Evolutionary conservation across 2,113 vertebrate genomes (phyloP).

Genomic region (Hemiprocne comata): DNA sequence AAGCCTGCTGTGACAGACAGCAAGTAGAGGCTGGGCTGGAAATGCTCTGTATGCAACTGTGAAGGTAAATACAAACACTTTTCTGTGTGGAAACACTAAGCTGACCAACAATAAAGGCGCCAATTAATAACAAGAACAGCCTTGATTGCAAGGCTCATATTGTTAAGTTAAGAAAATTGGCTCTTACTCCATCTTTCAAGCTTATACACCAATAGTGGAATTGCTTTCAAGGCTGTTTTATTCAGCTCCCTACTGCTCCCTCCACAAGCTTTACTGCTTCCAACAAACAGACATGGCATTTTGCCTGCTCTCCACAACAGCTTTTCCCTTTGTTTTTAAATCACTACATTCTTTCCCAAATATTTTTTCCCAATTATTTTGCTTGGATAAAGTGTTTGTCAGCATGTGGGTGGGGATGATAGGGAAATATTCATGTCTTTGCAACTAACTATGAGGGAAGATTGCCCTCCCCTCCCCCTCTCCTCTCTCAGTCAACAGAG

Average conservation of each 20-base stretch:
- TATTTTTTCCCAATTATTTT: not conserved
- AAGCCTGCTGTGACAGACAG: not conserved
- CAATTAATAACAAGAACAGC: not conserved
- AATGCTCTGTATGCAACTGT: rapidly evolving
- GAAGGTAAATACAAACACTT: not conserved
- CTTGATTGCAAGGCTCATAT: not conserved
- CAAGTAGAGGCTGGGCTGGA: not conserved
- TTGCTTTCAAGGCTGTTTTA: constrained; percentile 1
- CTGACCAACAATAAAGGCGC: not conserved
- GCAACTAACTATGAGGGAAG: not conserved
- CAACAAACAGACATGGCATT: not conserved
- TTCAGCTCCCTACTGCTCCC: not conserved
- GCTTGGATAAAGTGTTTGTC: not conserved
- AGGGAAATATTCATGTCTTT: not conserved
- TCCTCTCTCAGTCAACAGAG: not conserved
- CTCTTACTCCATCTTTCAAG: not conserved
- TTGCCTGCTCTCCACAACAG: not conserved
- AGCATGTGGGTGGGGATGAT: not conserved
- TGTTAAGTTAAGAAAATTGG: constrained; percentile 2
- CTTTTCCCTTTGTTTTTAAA: not conserved
- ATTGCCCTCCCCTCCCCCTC: not conserved
- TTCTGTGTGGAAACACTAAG: not conserved
- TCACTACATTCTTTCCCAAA: not conserved
- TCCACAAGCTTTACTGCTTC: not conserved
- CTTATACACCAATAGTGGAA: not conserved